Conservation (phyloP, 2,113 vertebrate genomes). For the Gadus chalcogrammus region DNA sequence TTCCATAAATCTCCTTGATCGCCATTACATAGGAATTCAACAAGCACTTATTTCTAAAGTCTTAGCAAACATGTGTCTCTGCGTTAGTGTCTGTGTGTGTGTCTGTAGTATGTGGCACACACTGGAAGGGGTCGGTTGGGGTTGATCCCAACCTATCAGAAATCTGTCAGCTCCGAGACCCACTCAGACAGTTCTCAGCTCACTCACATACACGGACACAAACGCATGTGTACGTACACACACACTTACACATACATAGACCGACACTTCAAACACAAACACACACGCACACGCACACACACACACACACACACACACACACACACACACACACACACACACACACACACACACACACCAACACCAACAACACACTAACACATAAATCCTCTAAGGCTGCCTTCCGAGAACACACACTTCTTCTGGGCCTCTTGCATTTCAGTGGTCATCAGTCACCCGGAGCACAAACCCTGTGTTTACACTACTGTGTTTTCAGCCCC, state of each 20-base stretch:
- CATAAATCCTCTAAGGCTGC: not conserved
- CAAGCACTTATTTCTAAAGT: not conserved
- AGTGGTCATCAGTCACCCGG: too few species aligned
- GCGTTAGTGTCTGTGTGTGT: slow-evolving; percentile 4
- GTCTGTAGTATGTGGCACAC: not conserved
- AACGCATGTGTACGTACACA: too few species aligned
- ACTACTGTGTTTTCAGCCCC: too few species aligned
- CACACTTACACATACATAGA: not conserved
- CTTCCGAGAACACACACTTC: too few species aligned
- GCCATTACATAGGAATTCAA: not conserved
- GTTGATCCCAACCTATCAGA: too few species aligned
- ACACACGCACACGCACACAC: not conserved
- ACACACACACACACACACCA: not conserved
- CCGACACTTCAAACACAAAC: too few species aligned
- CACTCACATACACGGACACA: too few species aligned
- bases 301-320: too few species aligned
- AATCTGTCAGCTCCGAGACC: too few species aligned
- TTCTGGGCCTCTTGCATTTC: too few species aligned
- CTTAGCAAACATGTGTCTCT: not conserved
- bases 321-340: not conserved
- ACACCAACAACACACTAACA: not conserved
- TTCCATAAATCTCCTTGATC: not conserved
- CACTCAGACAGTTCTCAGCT: not conserved
- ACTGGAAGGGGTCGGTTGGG: too few species aligned
- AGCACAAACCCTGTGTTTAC: too few species aligned